Base-by-base conservation (phyloP, 92 coral and sea anemone genomes). In the Zoanthus sansibaricus region DNA sequence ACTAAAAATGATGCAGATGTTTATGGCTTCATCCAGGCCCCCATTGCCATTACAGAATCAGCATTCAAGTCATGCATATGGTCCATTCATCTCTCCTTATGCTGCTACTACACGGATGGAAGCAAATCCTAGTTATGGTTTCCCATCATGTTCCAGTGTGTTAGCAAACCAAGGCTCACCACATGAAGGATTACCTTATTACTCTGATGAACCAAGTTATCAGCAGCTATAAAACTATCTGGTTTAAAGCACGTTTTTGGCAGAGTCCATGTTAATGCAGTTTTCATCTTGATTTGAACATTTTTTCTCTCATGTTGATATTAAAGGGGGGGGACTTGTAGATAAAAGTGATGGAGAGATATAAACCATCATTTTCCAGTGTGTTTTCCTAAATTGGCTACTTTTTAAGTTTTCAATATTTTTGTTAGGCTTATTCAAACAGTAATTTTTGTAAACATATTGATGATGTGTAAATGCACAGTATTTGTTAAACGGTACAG, bases 21-120 rank as follows among this genome's bases (percentile, higher is more conserved):
- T 71, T 84, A 84, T 84, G 88, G 68, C 88, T 84, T 84, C 88
- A 82, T 82, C 77, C 77, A 82, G 87, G 73, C 87, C 87, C 87
- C 64, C 64, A 82, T 82, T 82, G 87, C 78, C 87, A 82, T 37
- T 82, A 46, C 87, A 55, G 75, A 82, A 82, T 82, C 87, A 82
- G 78, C 77, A 66, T 32, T 82, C 77, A 67, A 82, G 87, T 69
- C 87, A 66, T 67, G 87, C 87, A 67, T 82, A 82, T 82, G 87
- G 87, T 62, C 72, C 87, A 82, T 82, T 82, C 87, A 46, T 56
- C 64, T 56, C 64, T 56, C 64, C 64, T 56, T 56, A 56, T 56
- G 64, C 64, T 56, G 64, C 64, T 56, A 56, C 64, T 56, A 56
- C 64, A 56, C 64, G 64, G 64, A 56, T 56, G 64, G 64, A 56